Conservation (phyloP, 2,113 vertebrate species). For the Brachionichthys hirsutus region DNA sequence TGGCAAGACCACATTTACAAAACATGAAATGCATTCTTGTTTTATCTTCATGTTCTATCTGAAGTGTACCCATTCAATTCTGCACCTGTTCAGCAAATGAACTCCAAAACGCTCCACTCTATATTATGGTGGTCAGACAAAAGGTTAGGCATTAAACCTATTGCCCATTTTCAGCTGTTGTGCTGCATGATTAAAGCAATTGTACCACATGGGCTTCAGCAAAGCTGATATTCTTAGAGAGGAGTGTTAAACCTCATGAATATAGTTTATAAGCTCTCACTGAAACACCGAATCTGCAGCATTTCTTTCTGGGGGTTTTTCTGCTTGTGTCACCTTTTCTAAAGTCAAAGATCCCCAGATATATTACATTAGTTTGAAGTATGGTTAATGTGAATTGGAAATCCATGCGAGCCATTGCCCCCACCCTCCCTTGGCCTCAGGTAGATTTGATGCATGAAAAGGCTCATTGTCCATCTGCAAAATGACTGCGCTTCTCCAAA, state of each 20-base stretch:
- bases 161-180: no score
- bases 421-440: constrained; percentile 31
- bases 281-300: not conserved
- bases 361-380: constrained; percentile 14
- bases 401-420: constrained; percentile 33
- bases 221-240: not conserved
- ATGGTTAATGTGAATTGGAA: constrained; percentile 33
- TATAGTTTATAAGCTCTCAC: not conserved
- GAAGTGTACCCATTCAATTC: no score
- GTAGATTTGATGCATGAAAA: constrained; percentile 41
- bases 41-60: constrained; percentile 1
- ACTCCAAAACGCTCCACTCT: no score
- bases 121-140: no score
- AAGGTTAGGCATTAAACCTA: no score
- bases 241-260: not conserved
- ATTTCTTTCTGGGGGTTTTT: not conserved
- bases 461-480: constrained; percentile 52
- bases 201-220: no score
- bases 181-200: no score
- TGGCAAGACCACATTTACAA: constrained; percentile 8
- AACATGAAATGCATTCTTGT: constrained; percentile 11
- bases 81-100: no score
- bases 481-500: constrained; percentile 36
- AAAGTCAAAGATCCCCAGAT: not conserved
- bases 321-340: constrained; percentile 8